Evolutionary conservation across 2,888 invertebrate genomes (phyloP).

Genomic region (Rhagophthalmus giganteus): DNA sequence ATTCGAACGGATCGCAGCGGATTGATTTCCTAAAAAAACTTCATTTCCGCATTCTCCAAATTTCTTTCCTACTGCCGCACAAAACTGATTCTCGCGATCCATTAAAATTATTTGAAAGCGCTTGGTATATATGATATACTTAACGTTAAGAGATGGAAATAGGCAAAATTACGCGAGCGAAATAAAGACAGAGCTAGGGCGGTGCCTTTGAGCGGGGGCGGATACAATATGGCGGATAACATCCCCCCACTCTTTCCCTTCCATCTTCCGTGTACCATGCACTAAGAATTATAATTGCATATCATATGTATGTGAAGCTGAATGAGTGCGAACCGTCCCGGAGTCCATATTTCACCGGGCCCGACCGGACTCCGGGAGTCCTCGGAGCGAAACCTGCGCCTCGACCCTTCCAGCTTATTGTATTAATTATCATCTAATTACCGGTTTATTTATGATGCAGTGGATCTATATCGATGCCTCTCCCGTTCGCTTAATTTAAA

Average conservation of each 20-base stretch:
- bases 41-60: slow-evolving; percentile 35
- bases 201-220: slow-evolving; percentile 54
- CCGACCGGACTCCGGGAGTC: slow-evolving; percentile 19
- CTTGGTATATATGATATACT: slow-evolving; percentile 52
- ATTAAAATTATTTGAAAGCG: slow-evolving; percentile 56
- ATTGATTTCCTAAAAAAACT: slow-evolving; percentile 10
- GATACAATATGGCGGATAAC: slow-evolving; percentile 56
- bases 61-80: slow-evolving; percentile 46
- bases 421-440: slow-evolving; percentile 53
- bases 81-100: slow-evolving; percentile 54
- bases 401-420: slow-evolving; percentile 39
- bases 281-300: slow-evolving; percentile 56
- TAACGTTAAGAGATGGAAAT: slow-evolving; percentile 43
- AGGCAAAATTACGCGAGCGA: slow-evolving; percentile 34
- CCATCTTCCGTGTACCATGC: slow-evolving; percentile 50
- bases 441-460: slow-evolving; percentile 36
- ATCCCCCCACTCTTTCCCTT: slow-evolving; percentile 50
- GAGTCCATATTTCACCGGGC: slow-evolving; percentile 48
- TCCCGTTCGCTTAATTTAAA: too few species aligned
- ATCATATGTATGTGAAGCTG: slow-evolving; percentile 53
- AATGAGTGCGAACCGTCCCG: slow-evolving; percentile 36
- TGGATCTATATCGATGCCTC: too few species aligned
- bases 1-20: neutral
- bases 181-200: slow-evolving; percentile 46
- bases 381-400: slow-evolving; percentile 8